Evolutionary conservation across 2,113 vertebrate genomes (phyloP).

Genomic region (Grammomys dolichurus): DNA sequence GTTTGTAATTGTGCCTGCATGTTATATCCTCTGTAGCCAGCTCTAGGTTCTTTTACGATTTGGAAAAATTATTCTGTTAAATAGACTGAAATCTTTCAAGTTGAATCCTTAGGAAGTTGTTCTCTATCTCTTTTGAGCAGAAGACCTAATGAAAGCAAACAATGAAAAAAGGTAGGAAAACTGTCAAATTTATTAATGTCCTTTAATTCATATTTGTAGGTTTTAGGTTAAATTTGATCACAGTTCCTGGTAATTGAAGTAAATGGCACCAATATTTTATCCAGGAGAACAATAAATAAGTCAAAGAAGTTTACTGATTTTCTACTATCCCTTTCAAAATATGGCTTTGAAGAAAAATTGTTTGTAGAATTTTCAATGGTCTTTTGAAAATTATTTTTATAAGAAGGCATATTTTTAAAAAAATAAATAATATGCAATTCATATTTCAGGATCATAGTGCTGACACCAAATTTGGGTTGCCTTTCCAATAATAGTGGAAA

Average conservation of each 20-base stretch:
- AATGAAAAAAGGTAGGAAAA: conserved; percentile 35
- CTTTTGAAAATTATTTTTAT: conserved; percentile 23
- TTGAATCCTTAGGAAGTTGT: conserved; percentile 21
- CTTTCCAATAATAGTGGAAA: conserved; percentile 19
- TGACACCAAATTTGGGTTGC: conserved; percentile 26
- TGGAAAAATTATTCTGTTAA: conserved; percentile 54
- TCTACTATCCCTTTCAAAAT: neutral
- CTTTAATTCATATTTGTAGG: conserved; percentile 32
- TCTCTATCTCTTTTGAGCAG: conserved; percentile 27
- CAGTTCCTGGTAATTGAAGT: neutral
- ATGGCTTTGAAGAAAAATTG: conserved; percentile 34
- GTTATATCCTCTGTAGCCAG: conserved; percentile 11
- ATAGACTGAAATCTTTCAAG: conserved; percentile 56
- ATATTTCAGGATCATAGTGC: neutral
- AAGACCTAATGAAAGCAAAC: conserved; percentile 21
- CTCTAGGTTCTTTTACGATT: conserved; percentile 5
- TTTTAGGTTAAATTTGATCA: conserved; percentile 35
- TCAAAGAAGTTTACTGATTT: conserved; percentile 19
- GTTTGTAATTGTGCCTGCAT: neutral
- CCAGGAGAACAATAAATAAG: neutral
- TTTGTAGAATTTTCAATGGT: conserved; percentile 44
- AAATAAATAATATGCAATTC: neutral
- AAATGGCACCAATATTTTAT: conserved; percentile 16
- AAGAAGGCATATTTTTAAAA: conserved; percentile 47
- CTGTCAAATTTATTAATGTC: neutral